Evolutionary conservation across 2,797 vertebrate genomes (phyloP).

Genomic region (Psittacula derbiana): DNA sequence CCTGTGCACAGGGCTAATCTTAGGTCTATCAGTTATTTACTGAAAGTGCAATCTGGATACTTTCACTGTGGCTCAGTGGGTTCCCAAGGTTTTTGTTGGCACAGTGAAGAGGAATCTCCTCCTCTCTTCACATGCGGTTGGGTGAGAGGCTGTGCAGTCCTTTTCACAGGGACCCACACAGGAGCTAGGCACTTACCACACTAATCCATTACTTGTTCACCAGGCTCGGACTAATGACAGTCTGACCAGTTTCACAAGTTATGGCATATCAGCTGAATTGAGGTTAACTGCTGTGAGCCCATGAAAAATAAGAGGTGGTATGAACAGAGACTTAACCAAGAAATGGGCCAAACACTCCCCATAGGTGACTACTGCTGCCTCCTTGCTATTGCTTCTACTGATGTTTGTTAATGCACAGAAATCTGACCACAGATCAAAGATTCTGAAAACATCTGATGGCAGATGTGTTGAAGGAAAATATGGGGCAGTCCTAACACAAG

Average conservation of each 20-base stretch:
- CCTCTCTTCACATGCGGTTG: accelerated
- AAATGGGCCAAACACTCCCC: not conserved
- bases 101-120: not conserved
- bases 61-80: not conserved
- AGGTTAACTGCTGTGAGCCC: not conserved
- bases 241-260: not conserved
- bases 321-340: not conserved
- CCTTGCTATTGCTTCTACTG: not conserved
- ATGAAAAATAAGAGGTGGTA: not conserved
- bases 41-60: not conserved
- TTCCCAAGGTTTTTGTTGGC: constrained; percentile 35
- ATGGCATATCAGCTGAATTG: not conserved
- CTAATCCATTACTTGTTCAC: not conserved
- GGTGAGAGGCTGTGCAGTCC: not conserved
- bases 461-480: not conserved
- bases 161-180: not conserved
- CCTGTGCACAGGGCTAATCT: not conserved
- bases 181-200: not conserved
- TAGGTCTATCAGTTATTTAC: not conserved
- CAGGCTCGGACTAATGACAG: not conserved
- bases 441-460: not conserved
- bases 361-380: not conserved
- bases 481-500: not conserved
- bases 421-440: not conserved
- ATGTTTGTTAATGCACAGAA: not conserved